Percentiles rank a stretch among this genome's conserved stretches.
Evolutionary conservation across 1,140 invertebrate genomes (phyloP).

Genomic region (Pogonomyrmex californicus): DNA sequence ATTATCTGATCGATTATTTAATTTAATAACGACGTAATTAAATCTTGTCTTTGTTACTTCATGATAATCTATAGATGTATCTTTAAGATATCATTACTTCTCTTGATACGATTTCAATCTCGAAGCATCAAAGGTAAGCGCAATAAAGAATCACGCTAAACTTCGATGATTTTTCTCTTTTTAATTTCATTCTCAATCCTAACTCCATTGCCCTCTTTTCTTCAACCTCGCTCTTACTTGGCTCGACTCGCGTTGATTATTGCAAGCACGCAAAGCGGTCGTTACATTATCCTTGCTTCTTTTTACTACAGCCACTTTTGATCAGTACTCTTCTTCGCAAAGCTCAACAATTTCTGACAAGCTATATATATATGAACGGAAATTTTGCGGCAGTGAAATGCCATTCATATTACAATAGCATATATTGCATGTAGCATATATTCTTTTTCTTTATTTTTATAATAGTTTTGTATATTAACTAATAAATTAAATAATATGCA

Average conservation of each 20-base stretch:
- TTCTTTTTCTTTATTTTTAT: not conserved
- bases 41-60: not conserved
- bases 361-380: not conserved
- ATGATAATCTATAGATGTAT: not conserved
- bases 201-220: constrained; percentile 36
- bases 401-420: not conserved
- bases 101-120: constrained; percentile 44
- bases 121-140: constrained; percentile 1
- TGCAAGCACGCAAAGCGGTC: constrained; percentile 56
- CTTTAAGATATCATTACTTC: constrained; percentile 3
- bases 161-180: constrained; percentile 39
- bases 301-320: constrained; percentile 21
- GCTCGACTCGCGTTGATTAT: constrained; percentile 47
- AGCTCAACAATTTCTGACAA: constrained; percentile 2
- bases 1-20: not conserved
- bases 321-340: constrained; percentile 20
- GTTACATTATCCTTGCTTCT: constrained; percentile 52
- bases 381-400: constrained; percentile 12
- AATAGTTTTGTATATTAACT: not conserved
- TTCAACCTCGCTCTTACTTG: constrained; percentile 8
- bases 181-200: constrained; percentile 39
- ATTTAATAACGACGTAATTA: not conserved
- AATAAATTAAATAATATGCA: not conserved
- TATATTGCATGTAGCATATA: too few relatives aligned
- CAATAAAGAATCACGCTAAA: constrained; percentile 52